These are phyloP conservation scores for Physeter macrocephalus DNA, from an alignment of 2,113 vertebrate genomes.

Conservation along the genomic window DNA sequence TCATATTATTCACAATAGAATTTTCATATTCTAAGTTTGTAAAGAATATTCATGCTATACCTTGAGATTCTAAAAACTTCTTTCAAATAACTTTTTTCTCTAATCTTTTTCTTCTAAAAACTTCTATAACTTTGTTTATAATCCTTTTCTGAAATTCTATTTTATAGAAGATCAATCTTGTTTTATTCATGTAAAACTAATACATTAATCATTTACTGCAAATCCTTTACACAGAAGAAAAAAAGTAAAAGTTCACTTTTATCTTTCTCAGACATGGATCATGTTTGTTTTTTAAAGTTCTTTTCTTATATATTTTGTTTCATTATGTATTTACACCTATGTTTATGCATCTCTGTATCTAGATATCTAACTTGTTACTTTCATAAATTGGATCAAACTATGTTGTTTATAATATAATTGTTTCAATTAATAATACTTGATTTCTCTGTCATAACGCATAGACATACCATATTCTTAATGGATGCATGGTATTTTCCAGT, in stretches of 20 bases:
- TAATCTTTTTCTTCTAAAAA: background rate
- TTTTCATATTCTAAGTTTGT: slow-evolving; percentile 16
- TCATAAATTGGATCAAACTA: background rate
- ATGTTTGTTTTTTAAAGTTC: background rate
- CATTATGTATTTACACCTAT: background rate
- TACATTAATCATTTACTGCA: background rate
- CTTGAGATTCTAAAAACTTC: background rate
- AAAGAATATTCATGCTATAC: background rate
- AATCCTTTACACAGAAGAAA: background rate
- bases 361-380: background rate
- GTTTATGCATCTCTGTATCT: background rate
- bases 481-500: background rate
- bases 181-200: background rate
- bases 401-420: background rate
- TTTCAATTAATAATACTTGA: background rate
- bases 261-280: background rate
- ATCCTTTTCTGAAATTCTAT: background rate
- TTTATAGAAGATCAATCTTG: background rate
- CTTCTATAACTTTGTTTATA: background rate
- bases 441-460: background rate
- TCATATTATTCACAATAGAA: background rate
- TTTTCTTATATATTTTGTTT: background rate
- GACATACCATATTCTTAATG: background rate
- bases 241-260: background rate
- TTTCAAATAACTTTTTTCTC: background rate